A percentile compares a stretch with the other conserved stretches of the same genome.
Evolutionary conservation across 2,113 vertebrate species (phyloP).

Genomic region (Glaucomys volans): DNA sequence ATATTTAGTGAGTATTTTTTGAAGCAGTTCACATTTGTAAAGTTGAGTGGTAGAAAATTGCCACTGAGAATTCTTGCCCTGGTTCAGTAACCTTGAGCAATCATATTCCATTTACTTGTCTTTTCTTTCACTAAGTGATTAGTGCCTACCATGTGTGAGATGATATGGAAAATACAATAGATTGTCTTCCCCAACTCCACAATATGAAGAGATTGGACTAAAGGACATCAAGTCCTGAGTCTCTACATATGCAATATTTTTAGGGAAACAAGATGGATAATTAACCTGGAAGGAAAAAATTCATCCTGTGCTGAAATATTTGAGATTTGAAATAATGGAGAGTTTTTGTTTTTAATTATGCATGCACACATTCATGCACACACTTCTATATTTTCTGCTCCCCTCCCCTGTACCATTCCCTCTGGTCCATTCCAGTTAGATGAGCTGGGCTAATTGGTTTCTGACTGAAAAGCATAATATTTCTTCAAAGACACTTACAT

Average conservation of each 20-base stretch:
- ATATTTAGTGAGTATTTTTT: background rate
- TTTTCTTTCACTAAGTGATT: background rate
- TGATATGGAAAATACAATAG: background rate
- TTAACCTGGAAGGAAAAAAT: constrained; percentile 45
- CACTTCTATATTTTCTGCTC: background rate
- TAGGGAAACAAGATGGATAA: background rate
- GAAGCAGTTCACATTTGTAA: background rate
- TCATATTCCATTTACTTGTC: background rate
- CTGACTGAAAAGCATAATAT: background rate
- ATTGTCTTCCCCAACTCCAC: background rate
- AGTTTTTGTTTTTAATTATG: background rate
- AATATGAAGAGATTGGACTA: background rate
- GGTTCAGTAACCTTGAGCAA: background rate
- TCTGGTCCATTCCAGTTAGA: background rate
- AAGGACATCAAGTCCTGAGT: background rate
- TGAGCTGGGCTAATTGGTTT: background rate
- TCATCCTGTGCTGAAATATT: background rate
- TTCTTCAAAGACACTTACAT: constrained; percentile 75
- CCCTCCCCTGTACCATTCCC: background rate
- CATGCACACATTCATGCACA: too few species aligned
- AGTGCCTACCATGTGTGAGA: background rate
- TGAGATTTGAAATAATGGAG: background rate
- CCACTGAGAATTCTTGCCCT: background rate
- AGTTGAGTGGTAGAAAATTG: background rate
- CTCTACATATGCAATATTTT: background rate